Evolutionary conservation across 2,113 vertebrate genomes (phyloP).

Genomic region (Taxidea taxus): DNA sequence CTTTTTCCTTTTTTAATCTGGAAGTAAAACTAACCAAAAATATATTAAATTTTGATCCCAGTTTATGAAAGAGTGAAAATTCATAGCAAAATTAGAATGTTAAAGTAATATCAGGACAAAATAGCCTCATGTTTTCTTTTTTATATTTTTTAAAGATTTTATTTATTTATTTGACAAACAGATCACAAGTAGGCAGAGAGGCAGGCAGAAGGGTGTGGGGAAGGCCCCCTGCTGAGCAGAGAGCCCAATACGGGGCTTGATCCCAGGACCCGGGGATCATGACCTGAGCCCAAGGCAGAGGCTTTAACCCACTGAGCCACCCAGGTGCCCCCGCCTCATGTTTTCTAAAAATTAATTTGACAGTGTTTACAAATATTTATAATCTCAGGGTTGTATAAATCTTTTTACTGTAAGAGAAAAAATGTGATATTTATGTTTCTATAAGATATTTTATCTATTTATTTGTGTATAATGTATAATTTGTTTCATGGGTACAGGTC

Average conservation of each 20-base stretch:
- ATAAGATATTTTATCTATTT: neutral
- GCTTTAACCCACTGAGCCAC: too few relatives aligned
- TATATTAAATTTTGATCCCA: neutral
- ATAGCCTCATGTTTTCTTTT: neutral
- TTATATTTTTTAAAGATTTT: too few relatives aligned
- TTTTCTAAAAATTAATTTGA: neutral
- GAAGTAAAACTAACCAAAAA: neutral
- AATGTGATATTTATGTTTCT: neutral
- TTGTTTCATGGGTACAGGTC: too few relatives aligned
- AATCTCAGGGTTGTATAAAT: neutral
- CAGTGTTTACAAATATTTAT: neutral
- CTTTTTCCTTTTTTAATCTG: neutral
- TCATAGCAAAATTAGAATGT: neutral
- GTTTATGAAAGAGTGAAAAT: neutral
- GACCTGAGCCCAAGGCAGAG: too few relatives aligned
- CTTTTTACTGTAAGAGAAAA: neutral
- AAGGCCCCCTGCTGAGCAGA: too few relatives aligned
- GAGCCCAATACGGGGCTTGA: too few relatives aligned
- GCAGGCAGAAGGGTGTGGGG: too few relatives aligned
- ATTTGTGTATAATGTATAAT: too few relatives aligned
- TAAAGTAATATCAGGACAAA: neutral
- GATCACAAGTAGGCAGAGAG: too few relatives aligned
- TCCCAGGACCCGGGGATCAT: too few relatives aligned
- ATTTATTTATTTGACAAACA: too few relatives aligned
- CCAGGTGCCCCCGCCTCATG: too few relatives aligned